Evolutionary conservation across 2,888 invertebrate species (phyloP).

Genomic region (Thecophora atra): DNA sequence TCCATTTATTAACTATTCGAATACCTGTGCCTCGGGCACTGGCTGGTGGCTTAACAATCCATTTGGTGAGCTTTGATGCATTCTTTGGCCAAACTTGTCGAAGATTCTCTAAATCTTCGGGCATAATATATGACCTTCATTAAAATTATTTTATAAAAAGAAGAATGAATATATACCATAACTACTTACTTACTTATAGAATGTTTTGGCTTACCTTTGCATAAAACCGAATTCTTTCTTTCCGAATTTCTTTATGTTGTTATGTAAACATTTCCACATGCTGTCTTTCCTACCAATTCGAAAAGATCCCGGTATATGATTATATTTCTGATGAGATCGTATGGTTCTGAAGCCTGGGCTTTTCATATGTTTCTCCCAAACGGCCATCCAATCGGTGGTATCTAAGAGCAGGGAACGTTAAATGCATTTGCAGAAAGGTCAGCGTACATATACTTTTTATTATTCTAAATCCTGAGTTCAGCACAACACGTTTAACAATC

Average conservation of each 20-base stretch:
- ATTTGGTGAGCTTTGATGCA: slow-evolving; percentile 80
- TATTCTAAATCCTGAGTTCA: slow-evolving; percentile 86
- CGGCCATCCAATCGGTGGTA: slow-evolving; percentile 91
- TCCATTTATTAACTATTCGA: slow-evolving; percentile 92
- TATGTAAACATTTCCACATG: slow-evolving; percentile 85
- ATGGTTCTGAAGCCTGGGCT: slow-evolving; percentile 85
- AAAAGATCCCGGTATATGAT: slow-evolving; percentile 98
- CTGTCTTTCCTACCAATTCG: slow-evolving; percentile 96
- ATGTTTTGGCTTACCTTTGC: slow-evolving; percentile 69
- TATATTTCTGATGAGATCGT: slow-evolving; percentile 93
- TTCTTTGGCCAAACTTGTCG: slow-evolving; percentile 88
- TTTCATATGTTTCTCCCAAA: slow-evolving; percentile 99
- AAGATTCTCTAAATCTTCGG: slow-evolving; percentile 83
- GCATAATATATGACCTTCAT: slow-evolving; percentile 84
- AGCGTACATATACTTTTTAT: slow-evolving; percentile 74
- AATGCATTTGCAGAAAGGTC: neutral
- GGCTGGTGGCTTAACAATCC: slow-evolving; percentile 98
- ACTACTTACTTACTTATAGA: no score
- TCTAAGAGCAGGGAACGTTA: slow-evolving; percentile 67
- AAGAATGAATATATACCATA: neutral
- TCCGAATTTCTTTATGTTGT: slow-evolving; percentile 68
- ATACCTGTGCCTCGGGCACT: slow-evolving; percentile 97
- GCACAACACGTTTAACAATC: slow-evolving; percentile 87
- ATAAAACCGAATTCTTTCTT: slow-evolving; percentile 85
- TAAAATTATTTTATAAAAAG: slow-evolving; percentile 1